Percentiles rank a stretch among this genome's conserved stretches.
These are phyloP conservation scores for Fabriciana adippe DNA, from an alignment of 2,888 invertebrate species.

Conservation along the genomic window DNA sequence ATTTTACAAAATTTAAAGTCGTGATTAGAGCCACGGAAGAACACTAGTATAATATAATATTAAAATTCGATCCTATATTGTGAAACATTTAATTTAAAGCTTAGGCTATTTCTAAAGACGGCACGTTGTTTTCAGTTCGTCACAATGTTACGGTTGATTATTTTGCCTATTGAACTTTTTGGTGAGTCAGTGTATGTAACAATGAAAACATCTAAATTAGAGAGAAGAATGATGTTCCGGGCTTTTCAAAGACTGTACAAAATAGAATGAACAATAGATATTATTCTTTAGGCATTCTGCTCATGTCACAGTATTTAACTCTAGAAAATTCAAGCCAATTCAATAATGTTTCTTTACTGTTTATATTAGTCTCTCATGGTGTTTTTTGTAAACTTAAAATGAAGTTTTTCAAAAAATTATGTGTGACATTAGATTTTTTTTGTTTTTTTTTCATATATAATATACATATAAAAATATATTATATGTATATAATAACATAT, in stretches of 20 bases:
- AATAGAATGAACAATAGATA: slow-evolving; percentile 18
- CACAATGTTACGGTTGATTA: slow-evolving; percentile 20
- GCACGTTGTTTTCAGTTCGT: slow-evolving; percentile 12
- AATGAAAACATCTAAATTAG: slow-evolving; percentile 21
- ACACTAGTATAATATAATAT: too few species aligned
- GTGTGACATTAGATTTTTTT: too few species aligned
- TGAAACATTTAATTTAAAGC: slow-evolving; percentile 6
- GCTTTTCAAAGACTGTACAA: slow-evolving; percentile 20
- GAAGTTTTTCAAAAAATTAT: too few species aligned
- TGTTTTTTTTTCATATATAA: too few species aligned
- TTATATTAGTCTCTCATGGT: not conserved
- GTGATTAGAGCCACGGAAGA: too few species aligned
- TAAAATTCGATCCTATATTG: not conserved
- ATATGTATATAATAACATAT: too few species aligned
- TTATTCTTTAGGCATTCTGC: slow-evolving; percentile 12
- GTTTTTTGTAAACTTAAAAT: too few species aligned
- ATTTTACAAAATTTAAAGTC: too few species aligned
- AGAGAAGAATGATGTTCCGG: slow-evolving; percentile 32
- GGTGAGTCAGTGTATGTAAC: slow-evolving; percentile 16
- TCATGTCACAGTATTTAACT: slow-evolving; percentile 10
- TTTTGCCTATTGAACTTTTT: slow-evolving; percentile 17
- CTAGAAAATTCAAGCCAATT: not conserved
- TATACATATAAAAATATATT: too few species aligned
- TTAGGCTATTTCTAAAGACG: slow-evolving; percentile 3
- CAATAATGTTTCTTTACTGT: not conserved